phyloP scores from a whole-genome alignment of 2,113 vertebrate genomes.

The Boleophthalmus pectinirostris region DNA sequence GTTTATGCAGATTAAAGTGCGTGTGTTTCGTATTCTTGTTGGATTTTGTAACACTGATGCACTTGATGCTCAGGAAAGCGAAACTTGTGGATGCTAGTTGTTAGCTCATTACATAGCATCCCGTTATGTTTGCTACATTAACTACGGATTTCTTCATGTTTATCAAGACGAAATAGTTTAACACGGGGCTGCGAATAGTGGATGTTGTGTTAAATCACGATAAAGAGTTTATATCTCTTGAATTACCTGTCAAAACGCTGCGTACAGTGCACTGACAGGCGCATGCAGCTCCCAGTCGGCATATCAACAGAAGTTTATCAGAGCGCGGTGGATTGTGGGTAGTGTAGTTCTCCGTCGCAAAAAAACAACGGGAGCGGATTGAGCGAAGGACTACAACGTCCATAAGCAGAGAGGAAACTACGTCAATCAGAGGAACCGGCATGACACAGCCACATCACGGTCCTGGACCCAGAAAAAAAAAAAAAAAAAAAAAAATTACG shows the following conservation, averaged over 20 bases:
- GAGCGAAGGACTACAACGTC: slow-evolving; percentile 62
- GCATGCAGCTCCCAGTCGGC: slow-evolving; percentile 4
- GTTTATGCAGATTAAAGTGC: neutral
- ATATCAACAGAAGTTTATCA: slow-evolving; percentile 25
- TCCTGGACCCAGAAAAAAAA: too few relatives aligned
- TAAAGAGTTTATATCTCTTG: neutral
- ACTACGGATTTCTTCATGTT: neutral
- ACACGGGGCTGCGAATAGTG: fast-evolving
- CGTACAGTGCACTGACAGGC: neutral
- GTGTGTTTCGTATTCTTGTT: neutral
- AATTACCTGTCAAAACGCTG: neutral
- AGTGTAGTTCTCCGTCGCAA: slow-evolving; percentile 33
- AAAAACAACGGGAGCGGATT: fast-evolving
- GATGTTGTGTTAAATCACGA: fast-evolving
- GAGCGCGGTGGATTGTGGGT: slow-evolving; percentile 32
- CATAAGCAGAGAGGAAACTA: neutral
- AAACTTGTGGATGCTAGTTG: slow-evolving; percentile 26
- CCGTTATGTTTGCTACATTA: neutral
- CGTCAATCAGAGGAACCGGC: neutral
- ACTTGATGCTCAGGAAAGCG: neutral
- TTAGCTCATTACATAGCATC: slow-evolving; percentile 8
- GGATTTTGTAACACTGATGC: neutral
- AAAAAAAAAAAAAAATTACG: too few relatives aligned
- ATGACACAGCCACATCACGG: neutral
- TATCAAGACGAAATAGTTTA: fast-evolving